These are phyloP conservation scores for Eumaeus atala DNA, from an alignment of 1,140 invertebrate species.

Conservation along the genomic window DNA sequence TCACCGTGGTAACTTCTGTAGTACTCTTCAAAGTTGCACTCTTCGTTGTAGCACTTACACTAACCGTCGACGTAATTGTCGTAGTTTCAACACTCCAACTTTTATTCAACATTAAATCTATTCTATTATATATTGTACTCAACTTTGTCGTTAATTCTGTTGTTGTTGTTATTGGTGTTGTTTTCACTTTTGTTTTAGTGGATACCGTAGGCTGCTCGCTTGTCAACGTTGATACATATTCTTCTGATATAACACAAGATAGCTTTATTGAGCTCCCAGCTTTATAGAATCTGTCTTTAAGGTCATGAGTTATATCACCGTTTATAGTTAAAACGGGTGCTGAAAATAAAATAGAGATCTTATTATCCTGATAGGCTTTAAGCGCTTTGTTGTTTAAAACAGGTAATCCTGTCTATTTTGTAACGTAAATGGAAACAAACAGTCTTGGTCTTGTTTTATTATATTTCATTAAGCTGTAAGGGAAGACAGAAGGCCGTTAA, in stretches of 20 bases:
- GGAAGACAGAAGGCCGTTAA: background rate
- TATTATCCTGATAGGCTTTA: constrained; percentile 6
- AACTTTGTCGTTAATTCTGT: constrained; percentile 58
- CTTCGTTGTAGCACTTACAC: constrained; percentile 56
- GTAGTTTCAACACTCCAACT: constrained; percentile 69
- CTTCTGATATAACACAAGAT: constrained; percentile 74
- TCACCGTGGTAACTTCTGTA: constrained; percentile 47
- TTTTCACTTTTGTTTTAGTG: constrained; percentile 36
- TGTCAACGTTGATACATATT: constrained; percentile 46
- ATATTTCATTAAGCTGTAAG: constrained; percentile 3
- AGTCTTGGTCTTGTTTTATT: background rate
- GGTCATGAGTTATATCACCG: constrained; percentile 79
- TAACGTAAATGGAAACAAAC: background rate
- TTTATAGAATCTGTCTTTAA: constrained; percentile 83
- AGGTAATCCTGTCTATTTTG: background rate
- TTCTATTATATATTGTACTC: constrained; percentile 64
- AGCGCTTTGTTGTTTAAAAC: constrained; percentile 5
- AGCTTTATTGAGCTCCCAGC: constrained; percentile 82
- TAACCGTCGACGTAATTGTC: constrained; percentile 59
- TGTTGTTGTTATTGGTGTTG: constrained; percentile 44
- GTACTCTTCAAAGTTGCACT: constrained; percentile 45
- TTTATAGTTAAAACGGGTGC: constrained; percentile 80
- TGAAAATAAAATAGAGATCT: constrained; percentile 37
- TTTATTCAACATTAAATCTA: constrained; percentile 67
- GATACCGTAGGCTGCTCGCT: constrained; percentile 38